Evolutionary conservation across 1,140 invertebrate genomes (phyloP), one percentile per base, ranked within the genome.

Genomic region (Philotrypesis tridentata): DNA sequence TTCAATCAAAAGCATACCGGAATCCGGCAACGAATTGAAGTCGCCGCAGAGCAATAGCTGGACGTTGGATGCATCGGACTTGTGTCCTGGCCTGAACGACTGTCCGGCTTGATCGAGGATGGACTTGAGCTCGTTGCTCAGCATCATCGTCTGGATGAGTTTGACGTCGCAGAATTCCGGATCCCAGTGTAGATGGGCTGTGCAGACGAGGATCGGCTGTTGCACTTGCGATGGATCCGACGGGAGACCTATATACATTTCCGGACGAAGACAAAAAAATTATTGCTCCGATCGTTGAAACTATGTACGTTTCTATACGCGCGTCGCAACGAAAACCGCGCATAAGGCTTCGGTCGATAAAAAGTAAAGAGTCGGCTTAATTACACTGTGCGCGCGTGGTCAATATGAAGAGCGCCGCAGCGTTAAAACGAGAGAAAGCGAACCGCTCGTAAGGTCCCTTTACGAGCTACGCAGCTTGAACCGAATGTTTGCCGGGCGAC

Each of bases 81-180:
- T 94, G 86, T 94, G 93, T 23, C 93, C 92, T 79, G 93, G 93
- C 84, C 94, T 89, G 85, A 95, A 95, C 73, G 93, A 93, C 85
- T 94, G 92, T 70, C 93, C 93, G 61, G 95, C 95, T 90, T 97
- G 96, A 87, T 98, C 96, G 70, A 97, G 93, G 85, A 98, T 97
- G 67, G 93, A 93, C 86, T 96, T 95, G 80, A 97, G 91, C 92
- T 99, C 98, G 90, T 98, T 97, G 92, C 98, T 97, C 82, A 99
- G 92, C 98, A 99, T 99, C 97, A 99, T 99, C 29, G 97, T 99
- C 92, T 99, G 99, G 83, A 99, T 99, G 1, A 99, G 93, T 92
- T 99, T 99, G n/a, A 99, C 99, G 92, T 99, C 99, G 88, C 98
- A 99, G 90, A 96, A 99, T 92, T 99, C 98, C 1, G 99, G 99